Evolutionary conservation across 2,797 vertebrate species (phyloP).

Genomic region (Cichlasoma orientale): DNA sequence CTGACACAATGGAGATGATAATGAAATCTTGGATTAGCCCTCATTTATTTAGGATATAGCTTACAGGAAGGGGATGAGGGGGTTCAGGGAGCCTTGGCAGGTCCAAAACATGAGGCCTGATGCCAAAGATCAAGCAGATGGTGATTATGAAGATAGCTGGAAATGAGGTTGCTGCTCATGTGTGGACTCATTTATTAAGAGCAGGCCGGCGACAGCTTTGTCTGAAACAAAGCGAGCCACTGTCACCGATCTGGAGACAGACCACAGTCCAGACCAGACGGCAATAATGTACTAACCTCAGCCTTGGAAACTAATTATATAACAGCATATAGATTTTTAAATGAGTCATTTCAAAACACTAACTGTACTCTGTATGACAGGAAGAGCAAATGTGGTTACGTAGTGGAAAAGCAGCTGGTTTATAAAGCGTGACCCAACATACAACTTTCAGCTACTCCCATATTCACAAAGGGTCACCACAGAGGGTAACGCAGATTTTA

Average conservation of each 20-base stretch:
- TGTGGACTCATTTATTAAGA: constrained; percentile 34
- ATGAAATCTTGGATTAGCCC: constrained; percentile 78
- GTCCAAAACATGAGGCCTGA: constrained; percentile 33
- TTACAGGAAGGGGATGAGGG: constrained; percentile 41
- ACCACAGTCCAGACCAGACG: neutral
- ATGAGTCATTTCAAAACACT: no score
- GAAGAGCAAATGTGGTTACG: no score
- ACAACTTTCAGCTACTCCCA: no score
- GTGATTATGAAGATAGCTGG: constrained; percentile 55
- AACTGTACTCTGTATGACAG: no score
- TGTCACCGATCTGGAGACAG: neutral
- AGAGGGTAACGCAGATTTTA: no score
- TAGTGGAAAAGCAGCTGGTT: no score
- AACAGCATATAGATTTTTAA: no score
- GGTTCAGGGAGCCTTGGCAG: constrained; percentile 1
- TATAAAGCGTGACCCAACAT: no score
- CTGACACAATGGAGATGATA: constrained; percentile 66
- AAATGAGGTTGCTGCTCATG: constrained; percentile 32
- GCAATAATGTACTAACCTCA: no score
- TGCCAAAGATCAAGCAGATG: constrained; percentile 77
- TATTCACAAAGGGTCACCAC: no score
- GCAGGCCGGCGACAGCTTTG: constrained; percentile 21
- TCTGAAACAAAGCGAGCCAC: neutral
- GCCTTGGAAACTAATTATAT: no score
- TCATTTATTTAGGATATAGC: constrained; percentile 76